phyloP scores from a whole-genome alignment of 2,888 invertebrate species.

The Tiliacea aurago region DNA sequence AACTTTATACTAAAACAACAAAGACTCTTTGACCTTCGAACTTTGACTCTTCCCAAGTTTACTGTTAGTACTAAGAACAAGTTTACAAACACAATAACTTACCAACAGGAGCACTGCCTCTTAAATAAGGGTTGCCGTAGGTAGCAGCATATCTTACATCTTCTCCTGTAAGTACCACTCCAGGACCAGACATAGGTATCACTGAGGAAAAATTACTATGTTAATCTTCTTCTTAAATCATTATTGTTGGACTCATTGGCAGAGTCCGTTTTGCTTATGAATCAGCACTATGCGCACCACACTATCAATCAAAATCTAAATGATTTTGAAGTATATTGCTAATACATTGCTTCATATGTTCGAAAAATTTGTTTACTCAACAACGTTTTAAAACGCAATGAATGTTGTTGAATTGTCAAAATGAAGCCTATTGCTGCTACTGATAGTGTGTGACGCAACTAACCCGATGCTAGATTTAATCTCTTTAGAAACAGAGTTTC shows the following conservation, averaged over 20 bases:
- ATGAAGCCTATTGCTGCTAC: no score
- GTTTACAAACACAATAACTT: constrained; percentile 67
- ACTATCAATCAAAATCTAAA: no score
- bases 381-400: no score
- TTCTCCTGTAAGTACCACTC: constrained; percentile 79
- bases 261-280: not conserved
- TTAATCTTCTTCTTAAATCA: not conserved
- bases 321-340: no score
- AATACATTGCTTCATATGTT: no score
- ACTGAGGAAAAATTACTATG: constrained; percentile 69
- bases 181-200: constrained; percentile 84
- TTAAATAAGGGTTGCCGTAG: constrained; percentile 96
- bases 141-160: constrained; percentile 97
- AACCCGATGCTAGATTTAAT: not conserved
- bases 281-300: no score
- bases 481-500: no score
- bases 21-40: constrained; percentile 29
- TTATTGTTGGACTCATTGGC: not conserved
- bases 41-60: constrained; percentile 34
- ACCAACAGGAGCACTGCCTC: constrained; percentile 92
- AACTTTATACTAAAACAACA: constrained; percentile 27
- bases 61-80: constrained; percentile 22
- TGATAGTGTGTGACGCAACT: no score
- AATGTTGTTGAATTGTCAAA: no score
- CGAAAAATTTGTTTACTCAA: no score